Evolutionary conservation across 1,140 invertebrate genomes (phyloP), one percentile per base, ranked within the genome.

Genomic region (Leptopilina clavipes): DNA sequence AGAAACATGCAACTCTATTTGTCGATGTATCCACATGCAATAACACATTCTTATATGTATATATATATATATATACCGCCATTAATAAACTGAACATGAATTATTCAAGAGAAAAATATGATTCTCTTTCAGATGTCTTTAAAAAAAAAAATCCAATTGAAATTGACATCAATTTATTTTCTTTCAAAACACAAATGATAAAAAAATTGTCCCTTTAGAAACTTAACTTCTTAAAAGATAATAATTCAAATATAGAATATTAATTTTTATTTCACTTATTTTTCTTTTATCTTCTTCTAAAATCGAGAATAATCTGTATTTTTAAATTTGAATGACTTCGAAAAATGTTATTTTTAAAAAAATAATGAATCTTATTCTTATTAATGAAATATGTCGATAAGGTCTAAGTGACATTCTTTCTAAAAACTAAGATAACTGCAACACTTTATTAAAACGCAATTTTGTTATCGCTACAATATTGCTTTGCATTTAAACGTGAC

Each of bases 1-100:
- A 65, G 59, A 31, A 65, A 65, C 25, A 65, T 65, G 14, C 22
- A 65, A n/a, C 59, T 65, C 59, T 7, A 65, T 65, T 65, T 65
- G 59, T 65, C 59, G 12, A 65, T 31, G 25, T 31, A 14, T 65
- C 25, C 25, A 37, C 19, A 31, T 65, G 59, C 25, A 65, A 31
- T 31, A 65, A 31, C 25, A 31, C 25, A 65, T 31, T 31, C 25
- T 31, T 31, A 31, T 31, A 31, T 31, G 5, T 31, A 31, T 22
- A 65, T 31, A 65, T 10, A n/a, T 65, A 40, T 40, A 40, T 65
- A 31, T 22, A 65, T 31, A 65, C 22, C 8, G 25, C 59, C 59
- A 37, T 65, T 65, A 65, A 31, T 65, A 65, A 65, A 65, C 14
- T 7, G 25, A 65, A 31, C 22, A 65, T 65, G 59, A 65, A 65